A percentile compares a stretch with the other conserved stretches of the same genome.
Conservation (phyloP, 2,113 vertebrate species). For the Eclectus roratus region DNA sequence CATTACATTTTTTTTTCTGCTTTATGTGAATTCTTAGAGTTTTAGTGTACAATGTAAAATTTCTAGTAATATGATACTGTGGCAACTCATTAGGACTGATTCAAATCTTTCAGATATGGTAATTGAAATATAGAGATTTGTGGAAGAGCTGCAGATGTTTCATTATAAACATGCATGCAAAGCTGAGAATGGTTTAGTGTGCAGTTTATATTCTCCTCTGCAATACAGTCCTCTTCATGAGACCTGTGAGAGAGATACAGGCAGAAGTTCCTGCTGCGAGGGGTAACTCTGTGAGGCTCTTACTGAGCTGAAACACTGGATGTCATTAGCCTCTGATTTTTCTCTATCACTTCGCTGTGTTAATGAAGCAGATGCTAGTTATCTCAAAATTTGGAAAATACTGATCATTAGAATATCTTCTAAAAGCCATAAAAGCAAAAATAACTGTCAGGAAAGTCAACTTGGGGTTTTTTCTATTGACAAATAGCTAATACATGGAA, state of each 20-base stretch:
- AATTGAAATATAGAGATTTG: conserved; percentile 18
- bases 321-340: neutral
- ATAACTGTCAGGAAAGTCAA: neutral
- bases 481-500: neutral
- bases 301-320: neutral
- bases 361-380: neutral
- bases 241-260: neutral
- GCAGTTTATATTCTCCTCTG: neutral
- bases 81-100: neutral
- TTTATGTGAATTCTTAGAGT: neutral
- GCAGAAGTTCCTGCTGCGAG: neutral
- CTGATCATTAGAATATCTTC: neutral
- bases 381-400: neutral
- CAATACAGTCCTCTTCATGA: neutral
- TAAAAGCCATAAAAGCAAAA: neutral
- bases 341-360: neutral
- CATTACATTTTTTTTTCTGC: neutral
- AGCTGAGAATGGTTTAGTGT: neutral
- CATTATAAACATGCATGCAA: neutral
- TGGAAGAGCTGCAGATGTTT: conserved; percentile 19
- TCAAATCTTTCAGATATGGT: neutral
- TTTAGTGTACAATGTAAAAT: neutral
- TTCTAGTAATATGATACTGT: neutral
- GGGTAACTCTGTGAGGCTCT: neutral
- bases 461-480: neutral